A percentile compares a stretch with the other conserved stretches of the same genome.
These are phyloP conservation scores for Anastatus disparis DNA, from an alignment of 1,140 invertebrate species.

Conservation along the genomic window DNA sequence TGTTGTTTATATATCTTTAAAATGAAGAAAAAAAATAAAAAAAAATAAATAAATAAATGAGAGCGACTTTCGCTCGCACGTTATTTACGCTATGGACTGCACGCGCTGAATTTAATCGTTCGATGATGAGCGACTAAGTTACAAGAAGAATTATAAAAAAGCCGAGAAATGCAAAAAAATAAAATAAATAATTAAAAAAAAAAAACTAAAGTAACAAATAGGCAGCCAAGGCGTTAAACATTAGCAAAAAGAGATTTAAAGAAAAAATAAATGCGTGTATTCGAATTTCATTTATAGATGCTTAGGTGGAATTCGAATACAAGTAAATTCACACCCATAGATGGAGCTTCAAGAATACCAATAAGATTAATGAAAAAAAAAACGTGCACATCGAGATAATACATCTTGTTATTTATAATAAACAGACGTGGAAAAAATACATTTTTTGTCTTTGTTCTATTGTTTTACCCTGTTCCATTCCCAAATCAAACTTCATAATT, in stretches of 20 bases:
- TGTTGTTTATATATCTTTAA: too few relatives aligned
- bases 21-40: too few relatives aligned
- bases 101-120: constrained; percentile 37
- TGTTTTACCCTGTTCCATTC: constrained; percentile 3
- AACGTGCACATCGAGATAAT: constrained; percentile 64
- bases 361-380: constrained; percentile 54
- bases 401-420: constrained; percentile 68
- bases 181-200: constrained; percentile 26
- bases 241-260: neutral
- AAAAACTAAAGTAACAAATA: constrained; percentile 43
- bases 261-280: neutral
- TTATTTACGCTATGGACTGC: constrained; percentile 19
- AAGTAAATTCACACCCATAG: constrained; percentile 46
- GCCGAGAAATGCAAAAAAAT: constrained; percentile 31
- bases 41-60: too few relatives aligned
- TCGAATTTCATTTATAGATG: constrained; percentile 41
- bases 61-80: neutral
- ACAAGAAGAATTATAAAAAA: constrained; percentile 9
- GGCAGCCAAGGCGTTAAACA: constrained; percentile 34
- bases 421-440: constrained; percentile 52
- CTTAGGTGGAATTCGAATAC: constrained; percentile 60
- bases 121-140: neutral
- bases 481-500: too few relatives aligned
- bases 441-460: constrained; percentile 7
- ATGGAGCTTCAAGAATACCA: constrained; percentile 48